Evolutionary conservation across 2,797 vertebrate genomes (phyloP).

Genomic region (Alexandromys oeconomus): DNA sequence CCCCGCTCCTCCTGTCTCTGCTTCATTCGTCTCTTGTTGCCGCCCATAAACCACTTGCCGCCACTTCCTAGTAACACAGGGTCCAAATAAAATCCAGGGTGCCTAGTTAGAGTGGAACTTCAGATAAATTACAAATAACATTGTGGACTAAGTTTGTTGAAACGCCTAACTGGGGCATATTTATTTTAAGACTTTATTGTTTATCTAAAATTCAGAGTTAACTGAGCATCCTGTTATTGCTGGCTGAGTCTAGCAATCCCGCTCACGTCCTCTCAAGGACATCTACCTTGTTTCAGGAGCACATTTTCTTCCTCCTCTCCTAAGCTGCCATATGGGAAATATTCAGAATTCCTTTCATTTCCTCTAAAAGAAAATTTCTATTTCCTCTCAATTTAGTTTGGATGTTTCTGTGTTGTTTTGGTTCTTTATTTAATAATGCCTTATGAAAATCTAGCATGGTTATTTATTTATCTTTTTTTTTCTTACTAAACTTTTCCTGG

Average conservation of each 20-base stretch:
- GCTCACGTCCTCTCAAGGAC: background rate
- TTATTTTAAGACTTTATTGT: background rate
- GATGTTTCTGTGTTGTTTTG: background rate
- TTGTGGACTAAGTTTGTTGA: background rate
- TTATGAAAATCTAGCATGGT: background rate
- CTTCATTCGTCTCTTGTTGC: background rate
- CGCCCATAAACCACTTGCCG: background rate
- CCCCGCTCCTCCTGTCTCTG: background rate
- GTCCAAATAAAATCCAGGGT: background rate
- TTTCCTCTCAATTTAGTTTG: constrained; percentile 12
- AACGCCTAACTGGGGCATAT: background rate
- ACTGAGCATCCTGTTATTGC: background rate
- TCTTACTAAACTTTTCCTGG: constrained; percentile 23
- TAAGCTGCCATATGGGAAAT: background rate
- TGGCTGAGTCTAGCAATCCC: background rate
- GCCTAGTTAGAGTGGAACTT: constrained; percentile 8
- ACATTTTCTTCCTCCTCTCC: background rate
- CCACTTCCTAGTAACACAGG: background rate
- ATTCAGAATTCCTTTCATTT: background rate
- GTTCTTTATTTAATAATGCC: background rate
- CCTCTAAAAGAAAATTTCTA: background rate
- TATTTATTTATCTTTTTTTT: constrained; percentile 12
- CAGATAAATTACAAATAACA: background rate
- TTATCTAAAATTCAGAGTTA: constrained; percentile 22
- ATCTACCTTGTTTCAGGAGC: background rate